These are phyloP conservation scores for Hypsibius dujardini DNA, from an alignment of 1,140 invertebrate genomes.

Conservation along the genomic window DNA sequence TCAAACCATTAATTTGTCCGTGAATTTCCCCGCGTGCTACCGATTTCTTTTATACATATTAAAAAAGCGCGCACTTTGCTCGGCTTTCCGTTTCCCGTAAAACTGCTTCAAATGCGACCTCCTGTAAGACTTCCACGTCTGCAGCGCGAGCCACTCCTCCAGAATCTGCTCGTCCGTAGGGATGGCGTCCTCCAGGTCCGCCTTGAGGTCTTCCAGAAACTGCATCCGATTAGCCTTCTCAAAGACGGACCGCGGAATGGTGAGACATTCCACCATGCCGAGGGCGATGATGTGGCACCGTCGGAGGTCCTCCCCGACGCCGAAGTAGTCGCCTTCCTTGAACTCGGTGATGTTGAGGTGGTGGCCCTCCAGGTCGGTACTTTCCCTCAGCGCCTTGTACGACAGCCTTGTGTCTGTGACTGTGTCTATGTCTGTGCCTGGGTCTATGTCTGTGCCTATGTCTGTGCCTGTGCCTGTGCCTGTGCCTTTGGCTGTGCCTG, in stretches of 20 bases:
- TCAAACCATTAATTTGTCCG: no score
- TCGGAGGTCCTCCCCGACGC: slow-evolving; percentile 6
- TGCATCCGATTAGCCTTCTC: slow-evolving; percentile 9
- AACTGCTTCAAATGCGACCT: background rate
- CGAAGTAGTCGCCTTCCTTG: slow-evolving; percentile 14
- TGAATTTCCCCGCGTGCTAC: no score
- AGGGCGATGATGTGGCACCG: background rate
- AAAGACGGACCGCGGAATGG: slow-evolving; percentile 10
- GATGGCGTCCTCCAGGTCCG: slow-evolving; percentile 16
- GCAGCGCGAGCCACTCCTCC: slow-evolving; percentile 2
- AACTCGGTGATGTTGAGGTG: slow-evolving; percentile 3
- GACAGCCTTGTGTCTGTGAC: background rate
- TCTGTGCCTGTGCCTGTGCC: no score
- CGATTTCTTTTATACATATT: background rate
- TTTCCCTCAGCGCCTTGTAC: background rate
- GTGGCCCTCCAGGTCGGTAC: background rate
- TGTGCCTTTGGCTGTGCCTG: no score
- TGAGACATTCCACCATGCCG: background rate
- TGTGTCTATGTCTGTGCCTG: no score
- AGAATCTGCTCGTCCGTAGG: background rate
- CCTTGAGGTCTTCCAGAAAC: slow-evolving; percentile 4
- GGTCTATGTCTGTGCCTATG: no score
- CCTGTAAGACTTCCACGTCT: background rate
- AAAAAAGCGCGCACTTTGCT: background rate
- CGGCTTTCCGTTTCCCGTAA: background rate